phyloP scores from a whole-genome alignment of 2,113 vertebrate species.

The Cichladusa arquata region DNA sequence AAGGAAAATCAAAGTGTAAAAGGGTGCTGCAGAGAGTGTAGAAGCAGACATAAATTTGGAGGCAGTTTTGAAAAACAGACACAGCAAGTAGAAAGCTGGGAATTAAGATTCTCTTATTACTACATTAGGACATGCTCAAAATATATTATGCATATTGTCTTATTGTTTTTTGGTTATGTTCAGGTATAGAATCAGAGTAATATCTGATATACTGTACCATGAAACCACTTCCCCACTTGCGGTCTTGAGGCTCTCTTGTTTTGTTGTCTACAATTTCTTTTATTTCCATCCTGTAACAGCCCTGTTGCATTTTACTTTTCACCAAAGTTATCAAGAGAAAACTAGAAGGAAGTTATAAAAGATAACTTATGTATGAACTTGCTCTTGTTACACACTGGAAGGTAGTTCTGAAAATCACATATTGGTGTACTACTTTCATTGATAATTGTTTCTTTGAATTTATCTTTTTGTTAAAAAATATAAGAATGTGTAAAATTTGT shows the following conservation, averaged over 20 bases:
- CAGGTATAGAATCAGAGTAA: background rate
- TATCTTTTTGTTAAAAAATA: background rate
- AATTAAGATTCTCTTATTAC: background rate
- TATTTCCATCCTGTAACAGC: background rate
- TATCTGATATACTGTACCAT: background rate
- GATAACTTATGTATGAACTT: background rate
- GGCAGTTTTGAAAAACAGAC: background rate
- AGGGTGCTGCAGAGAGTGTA: background rate
- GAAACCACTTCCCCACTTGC: background rate
- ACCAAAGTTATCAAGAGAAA: background rate
- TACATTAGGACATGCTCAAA: background rate
- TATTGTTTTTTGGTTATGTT: background rate
- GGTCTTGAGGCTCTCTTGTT: background rate
- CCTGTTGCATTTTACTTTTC: background rate
- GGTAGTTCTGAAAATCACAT: background rate
- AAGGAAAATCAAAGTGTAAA: background rate
- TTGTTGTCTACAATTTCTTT: background rate
- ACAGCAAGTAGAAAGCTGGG: background rate
- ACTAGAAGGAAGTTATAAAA: background rate
- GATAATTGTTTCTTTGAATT: background rate
- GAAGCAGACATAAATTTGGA: background rate
- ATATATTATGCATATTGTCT: background rate
- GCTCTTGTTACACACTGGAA: background rate
- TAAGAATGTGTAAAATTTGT: background rate
- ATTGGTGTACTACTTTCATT: background rate